phyloP scores from a whole-genome alignment of 2,113 vertebrate genomes.

The Patagioenas fasciata region DNA sequence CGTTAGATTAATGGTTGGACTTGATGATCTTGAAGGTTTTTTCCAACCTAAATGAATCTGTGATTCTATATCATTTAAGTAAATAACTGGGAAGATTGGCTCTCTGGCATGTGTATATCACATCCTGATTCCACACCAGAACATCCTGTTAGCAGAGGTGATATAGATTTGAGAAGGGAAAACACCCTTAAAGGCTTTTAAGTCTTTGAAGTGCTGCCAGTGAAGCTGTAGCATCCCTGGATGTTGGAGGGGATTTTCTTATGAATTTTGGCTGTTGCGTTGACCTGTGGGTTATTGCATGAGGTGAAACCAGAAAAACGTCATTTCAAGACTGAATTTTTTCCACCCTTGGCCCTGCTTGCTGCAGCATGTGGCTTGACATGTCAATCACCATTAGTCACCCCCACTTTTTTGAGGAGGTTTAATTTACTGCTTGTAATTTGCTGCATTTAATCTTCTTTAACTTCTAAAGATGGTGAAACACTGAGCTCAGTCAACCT shows the following conservation, averaged over 20 bases:
- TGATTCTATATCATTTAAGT: not conserved
- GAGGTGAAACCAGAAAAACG: not conserved
- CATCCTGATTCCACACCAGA: not conserved
- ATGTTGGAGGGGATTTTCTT: not conserved
- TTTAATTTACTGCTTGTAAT: not conserved
- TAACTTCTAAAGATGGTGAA: not conserved
- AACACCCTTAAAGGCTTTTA: not conserved
- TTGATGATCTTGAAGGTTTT: too few species aligned
- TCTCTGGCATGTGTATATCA: not conserved
- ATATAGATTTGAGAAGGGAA: not conserved
- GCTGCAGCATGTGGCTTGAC: not conserved
- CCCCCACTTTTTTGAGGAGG: accelerated
- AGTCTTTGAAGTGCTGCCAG: not conserved
- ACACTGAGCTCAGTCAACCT: not conserved
- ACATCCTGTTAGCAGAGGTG: not conserved
- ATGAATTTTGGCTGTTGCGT: not conserved
- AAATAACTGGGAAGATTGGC: not conserved
- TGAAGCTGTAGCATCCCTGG: not conserved
- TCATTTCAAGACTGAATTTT: not conserved
- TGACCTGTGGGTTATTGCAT: not conserved
- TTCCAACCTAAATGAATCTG: not conserved
- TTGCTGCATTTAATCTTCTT: not conserved
- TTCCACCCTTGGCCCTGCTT: not conserved
- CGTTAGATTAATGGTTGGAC: too few species aligned
- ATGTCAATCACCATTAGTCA: not conserved